Conservation (phyloP, 2,113 vertebrate genomes). For the Amblyornis subalaris region DNA sequence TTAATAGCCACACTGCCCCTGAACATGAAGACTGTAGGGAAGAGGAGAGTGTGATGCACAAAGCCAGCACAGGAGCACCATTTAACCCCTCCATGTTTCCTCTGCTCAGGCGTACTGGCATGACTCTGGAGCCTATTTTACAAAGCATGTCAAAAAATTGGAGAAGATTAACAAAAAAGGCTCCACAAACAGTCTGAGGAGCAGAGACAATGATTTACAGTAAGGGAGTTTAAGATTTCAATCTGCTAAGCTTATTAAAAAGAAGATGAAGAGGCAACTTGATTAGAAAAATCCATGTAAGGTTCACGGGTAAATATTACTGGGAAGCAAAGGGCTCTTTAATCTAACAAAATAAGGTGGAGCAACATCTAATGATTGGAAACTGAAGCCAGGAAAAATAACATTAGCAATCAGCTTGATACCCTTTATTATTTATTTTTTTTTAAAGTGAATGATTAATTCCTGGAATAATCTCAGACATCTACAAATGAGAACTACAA, state of each 20-base stretch:
- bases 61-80: background rate
- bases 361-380: conserved; percentile 19
- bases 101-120: background rate
- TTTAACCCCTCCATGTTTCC: background rate
- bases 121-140: background rate
- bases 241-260: conserved; percentile 44
- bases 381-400: conserved; percentile 54
- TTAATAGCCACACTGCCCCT: background rate
- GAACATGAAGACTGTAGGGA: background rate
- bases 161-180: background rate
- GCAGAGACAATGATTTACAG: background rate
- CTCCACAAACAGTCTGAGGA: background rate
- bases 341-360: conserved; percentile 36
- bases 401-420: conserved; percentile 52
- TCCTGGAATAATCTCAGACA: background rate
- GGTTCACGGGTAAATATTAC: conserved; percentile 22
- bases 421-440: background rate
- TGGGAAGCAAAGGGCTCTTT: conserved; percentile 26
- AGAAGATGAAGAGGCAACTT: conserved; percentile 28
- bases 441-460: conserved; percentile 3
- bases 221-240: conserved; percentile 2
- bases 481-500: conserved; percentile 16
- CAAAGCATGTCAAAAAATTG: background rate
- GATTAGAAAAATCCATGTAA: conserved; percentile 38
- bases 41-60: background rate